Percentiles rank a stretch among this genome's conserved stretches.
Conservation (phyloP, 2,797 vertebrate species). For the Anas acuta region DNA sequence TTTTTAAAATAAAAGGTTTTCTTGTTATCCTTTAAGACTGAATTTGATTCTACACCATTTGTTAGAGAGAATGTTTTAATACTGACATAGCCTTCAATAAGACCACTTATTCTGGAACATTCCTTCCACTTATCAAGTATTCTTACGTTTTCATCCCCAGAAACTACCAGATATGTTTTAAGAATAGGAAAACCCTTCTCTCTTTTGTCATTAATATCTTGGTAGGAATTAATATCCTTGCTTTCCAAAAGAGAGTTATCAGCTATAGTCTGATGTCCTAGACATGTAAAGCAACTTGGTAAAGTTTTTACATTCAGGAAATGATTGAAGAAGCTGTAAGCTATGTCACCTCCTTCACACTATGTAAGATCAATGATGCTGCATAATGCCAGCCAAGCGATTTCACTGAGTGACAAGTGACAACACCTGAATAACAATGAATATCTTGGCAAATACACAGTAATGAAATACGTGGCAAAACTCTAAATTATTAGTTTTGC, state of each 20-base stretch:
- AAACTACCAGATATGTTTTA: neutral
- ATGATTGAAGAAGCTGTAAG: neutral
- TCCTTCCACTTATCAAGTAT: neutral
- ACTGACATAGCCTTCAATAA: neutral
- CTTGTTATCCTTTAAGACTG: neutral
- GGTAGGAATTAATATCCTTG: neutral
- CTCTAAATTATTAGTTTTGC: neutral
- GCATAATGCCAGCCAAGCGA: neutral
- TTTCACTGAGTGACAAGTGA: conserved; percentile 52
- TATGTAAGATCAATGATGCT: conserved; percentile 32
- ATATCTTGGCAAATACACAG: neutral
- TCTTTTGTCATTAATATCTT: neutral
- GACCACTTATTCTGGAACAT: neutral
- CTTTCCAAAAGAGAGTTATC: neutral
- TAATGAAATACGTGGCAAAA: conserved; percentile 33
- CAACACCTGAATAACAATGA: neutral
- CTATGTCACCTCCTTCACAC: conserved; percentile 3
- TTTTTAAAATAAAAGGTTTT: neutral
- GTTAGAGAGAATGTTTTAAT: neutral
- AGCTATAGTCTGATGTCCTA: neutral
- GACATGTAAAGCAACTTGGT: neutral
- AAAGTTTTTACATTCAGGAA: conserved; percentile 1
- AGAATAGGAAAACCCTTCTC: neutral
- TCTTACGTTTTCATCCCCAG: neutral
- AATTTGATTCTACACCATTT: neutral